Evolutionary conservation across 2,113 vertebrate species (phyloP), one percentile per base, ranked within the genome.

Genomic region (Grallaria varia): DNA sequence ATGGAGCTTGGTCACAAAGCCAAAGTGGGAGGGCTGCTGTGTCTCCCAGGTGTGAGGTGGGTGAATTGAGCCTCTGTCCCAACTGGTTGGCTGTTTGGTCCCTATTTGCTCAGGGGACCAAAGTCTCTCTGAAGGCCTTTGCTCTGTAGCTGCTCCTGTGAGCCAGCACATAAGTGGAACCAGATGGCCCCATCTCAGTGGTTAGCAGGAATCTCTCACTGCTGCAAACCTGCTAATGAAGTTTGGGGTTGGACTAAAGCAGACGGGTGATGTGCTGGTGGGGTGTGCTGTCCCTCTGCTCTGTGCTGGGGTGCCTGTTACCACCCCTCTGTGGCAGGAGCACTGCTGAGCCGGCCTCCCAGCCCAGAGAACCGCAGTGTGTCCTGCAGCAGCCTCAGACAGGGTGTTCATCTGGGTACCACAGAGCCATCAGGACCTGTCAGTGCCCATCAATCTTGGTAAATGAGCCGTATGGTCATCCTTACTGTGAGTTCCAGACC

Each of bases 221-320:
- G 81, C 60, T 90, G 84, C 81, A 91, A 44, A 93, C 59, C 90
- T 94, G 83, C 80, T 95, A 55, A 89, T 74, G 84, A 78, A 55
- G 76, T 74, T 40, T 83, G 58, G 50, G 91, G 63, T 81, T 30
- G 47, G 76, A 28, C 47, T 5, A 40, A 77, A 67, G 77, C 69
- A 71, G 9, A 14, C 0, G 73, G 60, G 42, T 95, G 71, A 63
- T 73, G 66, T 15, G 39, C 87, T 73, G 71, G 9, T 1, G 7
- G 81, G 66, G 12, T 25, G 2, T 15, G 33, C 75, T 64, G 72
- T 49, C 64, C 73, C 12, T 5, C 1, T 0, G 52, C 87, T 74
- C 39, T 58, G 68, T 7, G 6, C 47, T n/a, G 44, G 35, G 37
- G 9, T 77, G 53, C 18, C 17, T 69, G 31, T 56, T 83, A 39